phyloP scores from a whole-genome alignment of 2,113 vertebrate genomes.

The Tetraodon nigroviridis region DNA sequence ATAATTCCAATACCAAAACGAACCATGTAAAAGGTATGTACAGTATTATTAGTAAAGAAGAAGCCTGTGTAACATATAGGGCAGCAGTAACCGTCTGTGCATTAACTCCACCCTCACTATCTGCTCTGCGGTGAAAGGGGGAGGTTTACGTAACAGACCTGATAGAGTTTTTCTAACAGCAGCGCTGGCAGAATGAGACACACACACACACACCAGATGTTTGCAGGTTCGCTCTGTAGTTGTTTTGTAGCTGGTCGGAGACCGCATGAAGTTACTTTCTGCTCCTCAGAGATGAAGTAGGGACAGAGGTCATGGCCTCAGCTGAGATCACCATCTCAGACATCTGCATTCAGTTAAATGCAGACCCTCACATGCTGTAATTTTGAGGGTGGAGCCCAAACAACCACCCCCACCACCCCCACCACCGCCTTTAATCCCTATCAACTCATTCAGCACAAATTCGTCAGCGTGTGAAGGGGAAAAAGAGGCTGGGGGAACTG shows the following conservation, averaged over 20 bases:
- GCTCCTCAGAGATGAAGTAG: no score
- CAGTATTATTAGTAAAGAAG: no score
- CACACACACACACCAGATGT: background rate
- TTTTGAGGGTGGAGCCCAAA: slow-evolving; percentile 41
- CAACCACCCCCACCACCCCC: no score
- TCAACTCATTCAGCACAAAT: slow-evolving; percentile 31
- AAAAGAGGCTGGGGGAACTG: background rate
- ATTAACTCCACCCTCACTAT: slow-evolving; percentile 62
- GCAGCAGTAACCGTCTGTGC: background rate
- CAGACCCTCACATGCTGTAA: no score
- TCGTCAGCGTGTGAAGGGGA: slow-evolving; percentile 14
- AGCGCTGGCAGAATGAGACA: background rate
- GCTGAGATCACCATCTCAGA: no score
- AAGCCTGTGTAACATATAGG: background rate
- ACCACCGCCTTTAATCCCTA: slow-evolving; percentile 7
- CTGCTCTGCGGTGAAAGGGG: slow-evolving; percentile 23
- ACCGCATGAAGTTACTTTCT: no score
- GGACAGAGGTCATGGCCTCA: no score
- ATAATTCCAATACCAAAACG: no score
- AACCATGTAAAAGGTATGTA: no score
- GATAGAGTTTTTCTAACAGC: slow-evolving; percentile 20
- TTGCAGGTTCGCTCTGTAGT: background rate
- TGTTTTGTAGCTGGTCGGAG: no score
- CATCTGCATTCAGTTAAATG: no score
- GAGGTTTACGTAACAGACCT: slow-evolving; percentile 9